Percentiles rank a stretch among this genome's conserved stretches.
Conservation (phyloP, 2,888 invertebrate genomes). For the Caenorhabditis zanzibari region DNA sequence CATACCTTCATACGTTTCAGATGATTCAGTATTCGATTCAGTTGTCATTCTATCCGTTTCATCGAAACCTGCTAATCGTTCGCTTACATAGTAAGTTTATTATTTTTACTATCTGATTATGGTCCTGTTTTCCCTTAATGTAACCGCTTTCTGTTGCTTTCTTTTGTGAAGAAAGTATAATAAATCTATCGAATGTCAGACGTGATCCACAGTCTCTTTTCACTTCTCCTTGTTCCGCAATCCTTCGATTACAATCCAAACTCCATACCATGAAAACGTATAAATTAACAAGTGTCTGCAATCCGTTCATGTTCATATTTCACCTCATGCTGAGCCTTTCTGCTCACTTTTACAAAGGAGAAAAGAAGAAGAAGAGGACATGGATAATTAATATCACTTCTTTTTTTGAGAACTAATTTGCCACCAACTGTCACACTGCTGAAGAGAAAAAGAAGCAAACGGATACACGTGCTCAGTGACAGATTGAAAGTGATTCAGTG, state of each 20-base stretch:
- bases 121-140: neutral
- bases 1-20: neutral
- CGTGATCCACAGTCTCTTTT: slow-evolving; percentile 49
- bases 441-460: slow-evolving; percentile 12
- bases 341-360: neutral
- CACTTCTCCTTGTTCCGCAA: slow-evolving; percentile 1
- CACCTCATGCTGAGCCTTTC: slow-evolving; percentile 42
- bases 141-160: slow-evolving; percentile 34
- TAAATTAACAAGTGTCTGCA: slow-evolving; percentile 48
- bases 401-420: slow-evolving; percentile 53
- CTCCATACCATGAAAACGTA: slow-evolving; percentile 10
- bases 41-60: too few species aligned
- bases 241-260: too few species aligned
- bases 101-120: slow-evolving; percentile 21
- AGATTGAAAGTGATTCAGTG: slow-evolving; percentile 53
- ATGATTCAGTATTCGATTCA: neutral
- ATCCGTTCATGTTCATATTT: slow-evolving; percentile 45
- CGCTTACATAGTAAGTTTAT: neutral
- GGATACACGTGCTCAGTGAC: slow-evolving; percentile 59
- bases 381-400: slow-evolving; percentile 61
- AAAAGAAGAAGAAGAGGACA: slow-evolving; percentile 6
- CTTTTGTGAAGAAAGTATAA: slow-evolving; percentile 47
- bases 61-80: too few species aligned
- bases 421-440: slow-evolving; percentile 48
- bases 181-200: slow-evolving; percentile 54